A percentile compares a stretch with the other conserved stretches of the same genome.
phyloP scores from a whole-genome alignment of 2,113 vertebrate species.

The Nestor notabilis region DNA sequence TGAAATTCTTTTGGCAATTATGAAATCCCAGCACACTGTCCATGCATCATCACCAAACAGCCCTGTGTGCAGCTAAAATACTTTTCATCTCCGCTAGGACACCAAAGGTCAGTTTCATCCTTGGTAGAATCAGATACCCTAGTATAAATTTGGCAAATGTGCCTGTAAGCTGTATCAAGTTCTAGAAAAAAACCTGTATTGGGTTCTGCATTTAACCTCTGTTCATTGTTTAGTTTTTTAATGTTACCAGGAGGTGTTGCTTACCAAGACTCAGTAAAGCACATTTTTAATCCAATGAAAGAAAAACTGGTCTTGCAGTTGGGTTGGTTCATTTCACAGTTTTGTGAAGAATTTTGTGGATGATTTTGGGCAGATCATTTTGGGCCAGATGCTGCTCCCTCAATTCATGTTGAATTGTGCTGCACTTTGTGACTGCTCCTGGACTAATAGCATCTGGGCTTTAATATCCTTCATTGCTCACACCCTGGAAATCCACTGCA shows the following conservation, averaged over 20 bases:
- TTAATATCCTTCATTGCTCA: background rate
- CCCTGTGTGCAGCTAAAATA: background rate
- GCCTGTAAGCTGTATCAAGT: background rate
- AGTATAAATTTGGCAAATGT: background rate
- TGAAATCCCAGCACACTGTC: background rate
- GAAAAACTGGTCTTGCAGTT: background rate
- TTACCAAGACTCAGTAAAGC: background rate
- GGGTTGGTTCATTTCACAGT: background rate
- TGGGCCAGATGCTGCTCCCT: background rate
- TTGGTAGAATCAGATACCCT: background rate
- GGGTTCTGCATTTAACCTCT: background rate
- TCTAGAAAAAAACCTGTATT: background rate
- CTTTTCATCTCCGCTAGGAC: background rate
- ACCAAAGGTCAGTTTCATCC: background rate
- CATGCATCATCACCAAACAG: background rate
- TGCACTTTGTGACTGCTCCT: background rate
- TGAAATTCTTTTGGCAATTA: background rate
- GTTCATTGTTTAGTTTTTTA: background rate
- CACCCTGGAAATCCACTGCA: background rate
- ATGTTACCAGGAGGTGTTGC: background rate
- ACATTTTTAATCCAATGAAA: background rate
- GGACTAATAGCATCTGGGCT: background rate
- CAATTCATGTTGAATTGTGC: background rate
- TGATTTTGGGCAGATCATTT: background rate
- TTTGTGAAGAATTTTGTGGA: background rate